Conservation (phyloP, 2,888 invertebrate species). For the Zygogramma bicolorata region DNA sequence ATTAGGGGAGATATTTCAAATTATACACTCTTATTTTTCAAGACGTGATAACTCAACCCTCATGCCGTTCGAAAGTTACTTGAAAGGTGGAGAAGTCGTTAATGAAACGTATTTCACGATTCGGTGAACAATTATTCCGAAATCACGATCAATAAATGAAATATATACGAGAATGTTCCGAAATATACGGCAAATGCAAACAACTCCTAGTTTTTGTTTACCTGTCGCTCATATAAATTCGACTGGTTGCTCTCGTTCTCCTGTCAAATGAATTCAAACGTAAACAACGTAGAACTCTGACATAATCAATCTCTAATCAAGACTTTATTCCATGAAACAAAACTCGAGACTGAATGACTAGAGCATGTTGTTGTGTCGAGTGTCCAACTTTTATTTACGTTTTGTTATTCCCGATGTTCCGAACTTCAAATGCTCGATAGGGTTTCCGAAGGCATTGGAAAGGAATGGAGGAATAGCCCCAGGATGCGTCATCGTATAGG, state of each 20-base stretch:
- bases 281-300: background rate
- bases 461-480: slow-evolving; percentile 43
- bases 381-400: slow-evolving; percentile 38
- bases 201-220: background rate
- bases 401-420: slow-evolving; percentile 31
- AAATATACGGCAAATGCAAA: background rate
- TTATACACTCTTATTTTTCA: slow-evolving; percentile 12
- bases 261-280: too few relatives aligned
- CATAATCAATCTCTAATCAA: background rate
- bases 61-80: slow-evolving; percentile 4
- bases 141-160: background rate
- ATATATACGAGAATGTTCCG: background rate
- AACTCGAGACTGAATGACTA: too few relatives aligned
- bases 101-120: slow-evolving; percentile 19
- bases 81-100: slow-evolving; percentile 15
- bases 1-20: slow-evolving; percentile 18
- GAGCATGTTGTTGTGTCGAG: slow-evolving; percentile 25
- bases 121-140: background rate
- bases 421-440: slow-evolving; percentile 33
- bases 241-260: background rate
- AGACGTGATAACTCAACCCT: slow-evolving; percentile 27
- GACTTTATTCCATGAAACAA: background rate
- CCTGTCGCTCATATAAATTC: background rate
- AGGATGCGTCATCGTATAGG: slow-evolving; percentile 58
- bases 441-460: slow-evolving; percentile 31